These are phyloP conservation scores for Leucophora obtusa DNA, from an alignment of 2,888 invertebrate genomes.

Conservation along the genomic window DNA sequence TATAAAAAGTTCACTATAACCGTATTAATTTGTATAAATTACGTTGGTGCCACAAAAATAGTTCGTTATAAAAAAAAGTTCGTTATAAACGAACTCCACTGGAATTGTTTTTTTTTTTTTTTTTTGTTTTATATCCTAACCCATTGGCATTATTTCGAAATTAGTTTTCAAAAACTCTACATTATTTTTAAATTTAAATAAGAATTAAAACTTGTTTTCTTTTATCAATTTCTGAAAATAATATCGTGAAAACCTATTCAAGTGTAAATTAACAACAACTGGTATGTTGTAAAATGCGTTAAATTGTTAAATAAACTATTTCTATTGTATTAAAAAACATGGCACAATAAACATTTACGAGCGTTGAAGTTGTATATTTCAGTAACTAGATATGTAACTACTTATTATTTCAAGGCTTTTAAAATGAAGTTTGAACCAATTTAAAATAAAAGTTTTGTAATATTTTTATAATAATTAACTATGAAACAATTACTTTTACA, in stretches of 20 bases:
- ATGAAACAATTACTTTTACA: neutral
- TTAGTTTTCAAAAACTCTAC: neutral
- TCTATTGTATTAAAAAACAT: neutral
- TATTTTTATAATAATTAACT: neutral
- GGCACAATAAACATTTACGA: neutral
- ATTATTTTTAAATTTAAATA: neutral
- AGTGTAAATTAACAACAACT: conserved; percentile 23
- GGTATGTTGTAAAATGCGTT: conserved; percentile 31
- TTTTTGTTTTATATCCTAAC: too few relatives aligned
- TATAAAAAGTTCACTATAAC: too few relatives aligned
- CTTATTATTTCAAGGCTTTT: neutral
- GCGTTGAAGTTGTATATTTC: neutral
- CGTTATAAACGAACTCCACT: too few relatives aligned
- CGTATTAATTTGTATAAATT: too few relatives aligned
- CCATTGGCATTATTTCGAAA: neutral
- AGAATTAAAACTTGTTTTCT: neutral
- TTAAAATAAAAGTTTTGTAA: neutral
- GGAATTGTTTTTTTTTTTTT: too few relatives aligned
- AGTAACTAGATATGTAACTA: neutral
- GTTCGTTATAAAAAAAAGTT: too few relatives aligned
- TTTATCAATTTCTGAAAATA: neutral
- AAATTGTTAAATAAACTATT: neutral
- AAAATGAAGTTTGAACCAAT: conserved; percentile 9
- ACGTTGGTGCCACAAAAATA: too few relatives aligned
- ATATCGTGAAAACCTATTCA: conserved; percentile 10